Percentiles rank a stretch among this genome's conserved stretches.
Conservation (phyloP, 2,888 invertebrate species). For the Euspilapteryx auroguttella region DNA sequence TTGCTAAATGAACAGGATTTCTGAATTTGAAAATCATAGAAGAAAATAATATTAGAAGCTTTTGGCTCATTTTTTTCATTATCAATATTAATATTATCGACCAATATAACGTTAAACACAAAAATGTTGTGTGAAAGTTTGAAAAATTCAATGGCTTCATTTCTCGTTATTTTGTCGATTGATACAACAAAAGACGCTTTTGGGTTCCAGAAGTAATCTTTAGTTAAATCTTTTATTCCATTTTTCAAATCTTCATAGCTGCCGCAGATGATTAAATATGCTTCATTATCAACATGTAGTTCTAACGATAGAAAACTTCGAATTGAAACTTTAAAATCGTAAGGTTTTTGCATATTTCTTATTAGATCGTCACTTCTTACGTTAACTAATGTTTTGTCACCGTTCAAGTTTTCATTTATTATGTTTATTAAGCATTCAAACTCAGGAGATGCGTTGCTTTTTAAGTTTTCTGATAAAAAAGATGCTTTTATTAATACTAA, state of each 20-base stretch:
- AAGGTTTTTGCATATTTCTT: constrained; percentile 1
- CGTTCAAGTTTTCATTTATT: too few species aligned
- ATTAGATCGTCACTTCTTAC: constrained; percentile 2
- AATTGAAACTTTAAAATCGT: constrained; percentile 2
- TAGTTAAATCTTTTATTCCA: constrained; percentile 5
- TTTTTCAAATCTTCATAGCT: constrained; percentile 2
- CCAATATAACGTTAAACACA: constrained; percentile 6
- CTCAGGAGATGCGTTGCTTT: too few species aligned
- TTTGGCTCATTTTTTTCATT: neutral
- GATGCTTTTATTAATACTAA: too few species aligned
- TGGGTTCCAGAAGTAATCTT: constrained; percentile 8
- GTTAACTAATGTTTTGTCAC: constrained; percentile 6
- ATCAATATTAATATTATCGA: too few species aligned
- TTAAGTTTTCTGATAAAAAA: too few species aligned
- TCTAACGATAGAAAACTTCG: constrained; percentile 4
- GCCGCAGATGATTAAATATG: constrained; percentile 5
- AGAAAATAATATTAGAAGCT: too few species aligned
- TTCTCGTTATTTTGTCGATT: neutral
- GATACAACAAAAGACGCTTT: constrained; percentile 5
- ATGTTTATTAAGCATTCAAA: too few species aligned
- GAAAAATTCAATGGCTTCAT: constrained; percentile 2
- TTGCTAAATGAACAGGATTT: neutral
- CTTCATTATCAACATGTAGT: constrained; percentile 4
- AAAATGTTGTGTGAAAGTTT: constrained; percentile 5
- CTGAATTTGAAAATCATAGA: too few species aligned